Conservation (phyloP, 2,113 vertebrate species). For the Oreochromis tanganicae region DNA sequence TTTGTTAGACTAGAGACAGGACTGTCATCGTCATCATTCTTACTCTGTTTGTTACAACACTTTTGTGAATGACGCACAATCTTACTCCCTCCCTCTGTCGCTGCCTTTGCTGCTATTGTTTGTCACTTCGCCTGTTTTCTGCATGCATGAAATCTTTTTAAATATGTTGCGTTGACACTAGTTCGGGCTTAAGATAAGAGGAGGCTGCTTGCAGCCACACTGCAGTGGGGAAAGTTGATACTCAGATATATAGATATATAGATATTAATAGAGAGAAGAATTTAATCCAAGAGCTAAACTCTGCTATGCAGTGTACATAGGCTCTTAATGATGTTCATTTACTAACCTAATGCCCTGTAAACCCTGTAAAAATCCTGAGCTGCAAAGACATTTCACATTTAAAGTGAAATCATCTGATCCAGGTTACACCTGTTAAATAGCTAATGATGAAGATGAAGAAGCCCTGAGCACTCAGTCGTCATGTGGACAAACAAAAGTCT, state of each 20-base stretch:
- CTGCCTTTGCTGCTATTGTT: slow-evolving; percentile 25
- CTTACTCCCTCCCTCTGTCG: neutral
- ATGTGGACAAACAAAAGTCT: neutral
- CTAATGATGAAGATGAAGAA: neutral
- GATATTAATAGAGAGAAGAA: neutral
- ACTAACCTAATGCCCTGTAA: neutral
- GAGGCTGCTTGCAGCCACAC: neutral
- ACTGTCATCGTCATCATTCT: slow-evolving; percentile 3
- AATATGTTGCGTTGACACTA: slow-evolving; percentile 18
- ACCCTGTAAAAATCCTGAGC: neutral
- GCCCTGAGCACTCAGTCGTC: neutral
- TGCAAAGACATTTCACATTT: neutral
- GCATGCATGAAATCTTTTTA: slow-evolving; percentile 49
- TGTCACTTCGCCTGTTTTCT: neutral
- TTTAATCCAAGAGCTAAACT: neutral
- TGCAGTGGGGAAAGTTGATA: neutral
- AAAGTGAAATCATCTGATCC: neutral
- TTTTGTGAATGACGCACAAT: neutral
- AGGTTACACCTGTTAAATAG: neutral
- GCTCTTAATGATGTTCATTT: neutral
- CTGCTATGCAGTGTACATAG: neutral
- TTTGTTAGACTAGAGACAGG: neutral
- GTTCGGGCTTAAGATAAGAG: slow-evolving; percentile 16
- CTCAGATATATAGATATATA: neutral
- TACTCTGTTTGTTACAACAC: neutral